Percentiles rank a stretch among this genome's conserved stretches.
Conservation (phyloP, 2,797 vertebrate species). For the Sebastes iracundus region DNA sequence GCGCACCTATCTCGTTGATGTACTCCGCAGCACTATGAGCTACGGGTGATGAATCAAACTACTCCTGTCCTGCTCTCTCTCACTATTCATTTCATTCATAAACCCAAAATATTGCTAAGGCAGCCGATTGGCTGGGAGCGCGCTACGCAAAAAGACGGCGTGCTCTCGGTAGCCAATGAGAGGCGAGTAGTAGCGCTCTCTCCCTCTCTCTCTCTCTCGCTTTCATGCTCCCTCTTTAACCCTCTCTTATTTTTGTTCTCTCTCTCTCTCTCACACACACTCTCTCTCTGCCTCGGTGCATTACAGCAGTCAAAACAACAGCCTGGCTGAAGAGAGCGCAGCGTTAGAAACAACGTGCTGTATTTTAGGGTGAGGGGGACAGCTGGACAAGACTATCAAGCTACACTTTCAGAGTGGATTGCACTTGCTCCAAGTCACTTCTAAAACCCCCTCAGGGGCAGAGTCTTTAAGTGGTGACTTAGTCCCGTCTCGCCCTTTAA, state of each 20-base stretch:
- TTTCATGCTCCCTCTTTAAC: conserved; percentile 66
- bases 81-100: conserved; percentile 77
- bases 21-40: conserved; percentile 31
- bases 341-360: conserved; percentile 5
- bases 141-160: conserved; percentile 67
- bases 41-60: conserved; percentile 66
- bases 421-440: conserved; percentile 22
- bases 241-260: conserved; percentile 58
- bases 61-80: conserved; percentile 65
- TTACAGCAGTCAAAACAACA: conserved; percentile 67
- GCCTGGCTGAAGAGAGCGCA: conserved; percentile 17
- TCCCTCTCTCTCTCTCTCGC: conserved; percentile 39
- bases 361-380: conserved; percentile 7
- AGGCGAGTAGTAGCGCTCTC: conserved; percentile 56
- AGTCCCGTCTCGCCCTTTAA: conserved; percentile 33
- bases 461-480: conserved; percentile 40
- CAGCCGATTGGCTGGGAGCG: conserved; percentile 61
- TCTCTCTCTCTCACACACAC: neutral
- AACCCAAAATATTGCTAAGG: conserved; percentile 73
- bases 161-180: conserved; percentile 65
- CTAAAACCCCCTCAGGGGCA: conserved; percentile 10
- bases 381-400: conserved; percentile 11
- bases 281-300: conserved; percentile 39
- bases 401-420: conserved; percentile 1
- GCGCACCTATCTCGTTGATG: conserved; percentile 28